These are phyloP conservation scores for Ciona savignyi DNA, from an alignment of 23 tunicate species.

Conservation along the genomic window DNA sequence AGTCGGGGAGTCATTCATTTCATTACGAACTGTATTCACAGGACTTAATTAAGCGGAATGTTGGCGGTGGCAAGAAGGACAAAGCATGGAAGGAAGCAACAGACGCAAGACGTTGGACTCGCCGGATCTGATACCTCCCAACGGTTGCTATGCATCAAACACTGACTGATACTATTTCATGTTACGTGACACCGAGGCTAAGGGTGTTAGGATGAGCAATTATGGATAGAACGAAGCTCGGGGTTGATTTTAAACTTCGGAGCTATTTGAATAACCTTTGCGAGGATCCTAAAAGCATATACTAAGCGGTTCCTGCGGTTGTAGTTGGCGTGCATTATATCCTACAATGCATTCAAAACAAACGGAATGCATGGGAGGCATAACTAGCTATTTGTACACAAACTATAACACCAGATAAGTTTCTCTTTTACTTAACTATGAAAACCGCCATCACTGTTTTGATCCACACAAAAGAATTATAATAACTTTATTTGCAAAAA, in stretches of 20 bases:
- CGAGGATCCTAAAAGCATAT: too few species aligned
- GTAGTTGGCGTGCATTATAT: too few species aligned
- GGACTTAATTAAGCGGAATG: neutral
- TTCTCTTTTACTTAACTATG: too few species aligned
- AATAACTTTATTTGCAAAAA: too few species aligned
- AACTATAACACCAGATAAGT: neutral
- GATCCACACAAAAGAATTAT: too few species aligned
- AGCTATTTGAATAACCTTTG: too few species aligned
- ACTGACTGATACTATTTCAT: conserved; percentile 14
- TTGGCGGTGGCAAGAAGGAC: neutral
- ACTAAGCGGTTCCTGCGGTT: too few species aligned
- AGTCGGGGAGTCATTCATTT: neutral
- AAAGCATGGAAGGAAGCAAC: neutral
- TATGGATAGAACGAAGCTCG: too few species aligned
- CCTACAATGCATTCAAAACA: too few species aligned
- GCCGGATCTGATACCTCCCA: neutral
- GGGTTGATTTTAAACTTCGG: neutral
- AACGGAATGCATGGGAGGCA: too few species aligned
- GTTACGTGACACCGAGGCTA: neutral
- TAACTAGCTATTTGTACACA: neutral
- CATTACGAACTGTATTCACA: neutral
- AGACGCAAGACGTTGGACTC: neutral
- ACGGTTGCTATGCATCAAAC: conserved; percentile 14
- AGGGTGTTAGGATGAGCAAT: too few species aligned
- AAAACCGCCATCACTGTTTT: too few species aligned